Conservation (phyloP, 2,888 invertebrate genomes). For the Thereva nobilitata region DNA sequence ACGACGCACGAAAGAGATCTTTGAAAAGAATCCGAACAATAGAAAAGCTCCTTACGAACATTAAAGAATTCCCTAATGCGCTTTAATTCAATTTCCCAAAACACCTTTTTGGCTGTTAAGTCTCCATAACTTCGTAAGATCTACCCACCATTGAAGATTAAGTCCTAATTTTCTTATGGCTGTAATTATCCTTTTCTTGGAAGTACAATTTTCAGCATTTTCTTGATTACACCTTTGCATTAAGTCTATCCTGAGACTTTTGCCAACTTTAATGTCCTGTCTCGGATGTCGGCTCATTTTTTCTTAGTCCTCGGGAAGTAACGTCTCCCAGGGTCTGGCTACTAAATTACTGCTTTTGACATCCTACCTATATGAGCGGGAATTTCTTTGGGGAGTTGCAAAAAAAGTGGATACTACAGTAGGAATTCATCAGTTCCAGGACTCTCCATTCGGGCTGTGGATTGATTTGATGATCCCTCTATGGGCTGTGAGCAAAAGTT, state of each 20-base stretch:
- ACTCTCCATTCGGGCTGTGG: neutral
- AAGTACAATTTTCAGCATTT: constrained; percentile 19
- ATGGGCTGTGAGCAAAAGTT: constrained; percentile 11
- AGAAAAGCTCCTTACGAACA: too few species aligned
- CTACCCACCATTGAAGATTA: constrained; percentile 12
- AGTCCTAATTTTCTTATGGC: constrained; percentile 17
- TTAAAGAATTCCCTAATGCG: too few species aligned
- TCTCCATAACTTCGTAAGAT: constrained; percentile 4
- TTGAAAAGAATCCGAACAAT: too few species aligned
- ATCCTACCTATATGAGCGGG: neutral
- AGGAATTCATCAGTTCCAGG: constrained; percentile 18
- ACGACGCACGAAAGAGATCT: too few species aligned
- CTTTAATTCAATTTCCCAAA: too few species aligned
- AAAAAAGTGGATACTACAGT: neutral
- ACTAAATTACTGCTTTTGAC: constrained; percentile 12
- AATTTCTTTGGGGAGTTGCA: constrained; percentile 12
- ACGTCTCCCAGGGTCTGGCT: constrained; percentile 6
- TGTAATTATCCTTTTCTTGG: constrained; percentile 19
- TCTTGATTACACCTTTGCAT: constrained; percentile 16
- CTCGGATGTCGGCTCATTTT: constrained; percentile 12
- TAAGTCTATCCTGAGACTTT: neutral
- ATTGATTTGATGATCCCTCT: constrained; percentile 16
- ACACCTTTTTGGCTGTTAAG: too few species aligned
- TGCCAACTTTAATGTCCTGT: constrained; percentile 4
- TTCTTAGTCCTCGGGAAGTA: neutral